Evolutionary conservation across 2,113 vertebrate genomes (phyloP).

Genomic region (Perccottus glenii): DNA sequence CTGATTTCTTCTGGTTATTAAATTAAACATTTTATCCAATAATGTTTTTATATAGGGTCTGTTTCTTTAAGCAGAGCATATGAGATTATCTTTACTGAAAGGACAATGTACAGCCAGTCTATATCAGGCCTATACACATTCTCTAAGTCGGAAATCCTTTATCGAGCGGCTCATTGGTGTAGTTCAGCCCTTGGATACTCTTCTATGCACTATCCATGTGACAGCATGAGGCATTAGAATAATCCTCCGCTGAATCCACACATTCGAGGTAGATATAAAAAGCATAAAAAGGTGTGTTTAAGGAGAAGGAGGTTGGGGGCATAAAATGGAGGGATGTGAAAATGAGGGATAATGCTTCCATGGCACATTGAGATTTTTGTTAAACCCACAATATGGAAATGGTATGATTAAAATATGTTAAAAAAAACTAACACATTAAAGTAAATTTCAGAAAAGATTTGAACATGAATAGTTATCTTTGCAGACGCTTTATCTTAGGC

Average conservation of each 20-base stretch:
- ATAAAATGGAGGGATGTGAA: background rate
- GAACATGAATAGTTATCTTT: background rate
- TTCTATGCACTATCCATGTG: slow-evolving; percentile 50
- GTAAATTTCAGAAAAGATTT: background rate
- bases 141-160: slow-evolving; percentile 39
- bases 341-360: slow-evolving; percentile 2
- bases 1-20: no score
- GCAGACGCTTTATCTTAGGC: background rate
- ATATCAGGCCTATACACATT: slow-evolving; percentile 29
- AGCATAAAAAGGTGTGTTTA: slow-evolving; percentile 30
- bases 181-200: slow-evolving; percentile 34
- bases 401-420: slow-evolving; percentile 15
- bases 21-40: background rate
- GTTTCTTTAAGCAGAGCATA: background rate
- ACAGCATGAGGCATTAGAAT: slow-evolving; percentile 60
- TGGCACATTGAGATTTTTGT: slow-evolving; percentile 5
- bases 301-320: slow-evolving; percentile 2
- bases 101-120: background rate
- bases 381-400: slow-evolving; percentile 11
- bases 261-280: slow-evolving; percentile 28
- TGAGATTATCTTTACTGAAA: slow-evolving; percentile 6
- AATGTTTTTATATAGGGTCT: background rate
- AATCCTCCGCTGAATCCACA: slow-evolving; percentile 65
- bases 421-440: background rate
- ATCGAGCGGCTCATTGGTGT: slow-evolving; percentile 26